phyloP scores from a whole-genome alignment of 30 jellyfish, hydroid and myxozoan genomes.

The Aurelia sp. region DNA sequence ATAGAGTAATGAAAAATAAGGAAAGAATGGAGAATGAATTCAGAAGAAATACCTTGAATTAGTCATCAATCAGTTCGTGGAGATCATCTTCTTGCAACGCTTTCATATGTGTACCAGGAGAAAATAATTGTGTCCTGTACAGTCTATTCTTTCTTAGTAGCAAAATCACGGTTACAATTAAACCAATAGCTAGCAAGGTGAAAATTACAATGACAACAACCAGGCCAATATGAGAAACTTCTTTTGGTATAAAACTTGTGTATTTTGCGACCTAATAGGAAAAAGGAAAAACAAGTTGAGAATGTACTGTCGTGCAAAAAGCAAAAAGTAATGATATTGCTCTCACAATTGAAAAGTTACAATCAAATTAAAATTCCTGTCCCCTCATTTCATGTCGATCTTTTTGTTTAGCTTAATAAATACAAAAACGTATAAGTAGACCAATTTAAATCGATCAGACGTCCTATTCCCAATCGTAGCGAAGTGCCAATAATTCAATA shows the following conservation, averaged over 20 bases:
- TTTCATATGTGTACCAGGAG: slow-evolving; percentile 85
- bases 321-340: background rate
- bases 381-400: no score
- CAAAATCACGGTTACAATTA: slow-evolving; percentile 66
- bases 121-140: slow-evolving; percentile 66
- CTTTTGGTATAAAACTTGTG: background rate
- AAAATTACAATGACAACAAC: slow-evolving; percentile 60
- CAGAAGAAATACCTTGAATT: background rate
- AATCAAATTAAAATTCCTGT: no score
- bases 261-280: background rate
- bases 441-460: no score
- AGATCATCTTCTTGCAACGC: slow-evolving; percentile 78
- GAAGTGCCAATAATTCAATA: no score
- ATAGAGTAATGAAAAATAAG: no score
- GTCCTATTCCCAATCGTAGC: no score
- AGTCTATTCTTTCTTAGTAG: slow-evolving; percentile 68
- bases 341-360: no score
- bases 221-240: slow-evolving; percentile 51
- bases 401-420: no score
- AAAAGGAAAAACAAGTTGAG: background rate
- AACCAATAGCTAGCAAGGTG: slow-evolving; percentile 58
- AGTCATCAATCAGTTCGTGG: slow-evolving; percentile 64
- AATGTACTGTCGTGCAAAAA: background rate
- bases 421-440: no score
- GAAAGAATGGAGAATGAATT: no score